Base-by-base conservation (phyloP, 2,797 vertebrate genomes). In the Podarcis lilfordi region DNA sequence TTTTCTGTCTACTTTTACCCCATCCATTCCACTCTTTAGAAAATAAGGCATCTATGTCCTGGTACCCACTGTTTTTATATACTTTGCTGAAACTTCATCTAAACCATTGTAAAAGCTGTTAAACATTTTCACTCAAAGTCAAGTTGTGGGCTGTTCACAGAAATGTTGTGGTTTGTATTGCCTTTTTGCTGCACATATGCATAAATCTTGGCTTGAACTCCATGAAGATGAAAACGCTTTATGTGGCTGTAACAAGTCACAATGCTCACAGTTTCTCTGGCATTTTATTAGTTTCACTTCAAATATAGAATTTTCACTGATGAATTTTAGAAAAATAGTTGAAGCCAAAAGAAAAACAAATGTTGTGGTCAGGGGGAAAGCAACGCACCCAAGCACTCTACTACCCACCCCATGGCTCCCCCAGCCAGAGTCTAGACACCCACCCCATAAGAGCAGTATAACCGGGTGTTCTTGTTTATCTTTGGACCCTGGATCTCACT, bases 301-400 rank as follows among this genome's bases (percentile, higher is more conserved):
- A 92, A 92, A 83, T 71, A 89, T 93, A 96, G 92, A 95, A 93
- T 92, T 93, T 95, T 95, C 94, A 93, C 89, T 92, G 88, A 93
- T 94, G 88, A 97, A 96, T 95, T 45, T 45, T 45, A 96, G 96
- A 96, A 88, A 93, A 94, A 92, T 92, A 92, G 85, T 93, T 96
- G 94, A 91, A 95, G 91, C 89, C 86, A 89, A 86, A 50, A 50
- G 45, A 50, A 50, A 50, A 50, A 50, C 10, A 50, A 50, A 50
- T 50, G 45, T 45, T 66, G 19, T 21, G 59, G 21, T 23, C 23
- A 23, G 23, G 25, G n/a, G 71, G 15, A 72, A 32, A n/a, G 29
- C n/a, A 32, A 72, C 6, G n/a, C n/a, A 35, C 71, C 32, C 4
- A n/a, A n/a, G 15, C 29, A 69, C 45, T 45, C 10, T 45, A 45